Evolutionary conservation across 92 coral and sea anemone genomes (phyloP), one percentile per base, ranked within the genome.

Genomic region (Epizoanthus fatuus): DNA sequence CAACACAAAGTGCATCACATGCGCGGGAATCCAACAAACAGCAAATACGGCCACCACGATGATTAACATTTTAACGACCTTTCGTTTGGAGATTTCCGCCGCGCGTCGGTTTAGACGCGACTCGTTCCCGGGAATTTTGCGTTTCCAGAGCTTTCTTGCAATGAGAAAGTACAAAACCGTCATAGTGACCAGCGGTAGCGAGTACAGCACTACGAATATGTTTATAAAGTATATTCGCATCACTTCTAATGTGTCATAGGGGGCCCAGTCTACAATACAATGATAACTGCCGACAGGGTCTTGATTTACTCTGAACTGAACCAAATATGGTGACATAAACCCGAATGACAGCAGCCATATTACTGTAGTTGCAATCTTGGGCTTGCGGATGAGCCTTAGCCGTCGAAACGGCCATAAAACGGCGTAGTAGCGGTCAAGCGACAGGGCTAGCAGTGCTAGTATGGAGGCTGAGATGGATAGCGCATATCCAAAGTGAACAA

Each of bases 401-500:
- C 79, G 87, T 16, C 59, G 77, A 68, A 94, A 87, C 29, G 98
- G 95, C 40, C 90, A 91, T 47, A 89, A 25, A 10, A 94, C 98
- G 0, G 98, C 98, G 82, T 89, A 78, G 51, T 83, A 94, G 40
- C 98, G 95, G 65, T 94, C 98, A 38, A 94, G 47, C 4, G 95
- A 94, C 52, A 90, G 84, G 68, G 93, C 74, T 25, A 91, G 82
- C 14, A 94, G 79, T 4, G 98, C 84, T 14, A 94, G 88, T n/a
- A 94, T 94, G 1, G 98, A 94, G 17, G 98, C 98, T n/a, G 95
- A 92, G 76, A 94, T 89, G 0, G 98, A 87, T n/a, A 94, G 76
- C 4, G 91, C 93, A 66, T 94, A 94, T 29, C 93, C 93, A 69
- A 91, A 94, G 72, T 94, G 98, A 10, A 90, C 75, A 45, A 87